phyloP scores from a whole-genome alignment of 2,113 vertebrate genomes.

The Daubentonia madagascariensis region DNA sequence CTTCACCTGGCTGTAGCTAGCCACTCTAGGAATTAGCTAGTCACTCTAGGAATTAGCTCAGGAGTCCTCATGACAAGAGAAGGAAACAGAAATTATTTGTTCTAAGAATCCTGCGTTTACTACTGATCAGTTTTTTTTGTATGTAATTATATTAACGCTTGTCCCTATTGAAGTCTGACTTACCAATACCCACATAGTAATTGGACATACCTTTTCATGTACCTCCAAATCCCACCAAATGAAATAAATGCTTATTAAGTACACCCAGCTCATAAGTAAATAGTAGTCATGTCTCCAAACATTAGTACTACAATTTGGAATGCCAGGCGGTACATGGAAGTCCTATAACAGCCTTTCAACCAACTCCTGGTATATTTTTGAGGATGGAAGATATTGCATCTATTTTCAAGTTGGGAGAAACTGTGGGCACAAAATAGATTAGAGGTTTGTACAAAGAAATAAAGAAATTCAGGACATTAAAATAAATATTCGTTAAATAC shows the following conservation, averaged over 20 bases:
- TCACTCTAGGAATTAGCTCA: neutral
- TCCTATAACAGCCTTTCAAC: neutral
- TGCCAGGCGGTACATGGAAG: fast-evolving
- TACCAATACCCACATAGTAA: fast-evolving
- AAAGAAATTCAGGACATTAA: conserved; percentile 39
- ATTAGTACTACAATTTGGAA: neutral
- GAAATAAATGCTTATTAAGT: neutral
- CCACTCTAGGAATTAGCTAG: no score
- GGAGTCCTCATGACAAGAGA: neutral
- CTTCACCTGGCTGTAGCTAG: neutral
- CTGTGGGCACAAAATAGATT: neutral
- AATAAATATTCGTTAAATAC: conserved; percentile 34
- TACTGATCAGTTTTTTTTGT: neutral
- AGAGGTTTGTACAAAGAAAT: conserved; percentile 29
- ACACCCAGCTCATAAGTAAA: neutral
- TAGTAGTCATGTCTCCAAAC: neutral
- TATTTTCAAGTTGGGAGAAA: conserved; percentile 10
- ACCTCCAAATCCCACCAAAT: neutral
- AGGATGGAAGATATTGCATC: neutral
- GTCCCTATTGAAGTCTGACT: neutral
- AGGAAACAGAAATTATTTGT: neutral
- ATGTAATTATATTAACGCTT: neutral
- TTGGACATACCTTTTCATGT: fast-evolving
- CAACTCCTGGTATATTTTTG: neutral
- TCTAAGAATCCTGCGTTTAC: neutral